Evolutionary conservation across 2,797 vertebrate genomes (phyloP), one percentile per base, ranked within the genome.

Genomic region (Delichon dasypus): DNA sequence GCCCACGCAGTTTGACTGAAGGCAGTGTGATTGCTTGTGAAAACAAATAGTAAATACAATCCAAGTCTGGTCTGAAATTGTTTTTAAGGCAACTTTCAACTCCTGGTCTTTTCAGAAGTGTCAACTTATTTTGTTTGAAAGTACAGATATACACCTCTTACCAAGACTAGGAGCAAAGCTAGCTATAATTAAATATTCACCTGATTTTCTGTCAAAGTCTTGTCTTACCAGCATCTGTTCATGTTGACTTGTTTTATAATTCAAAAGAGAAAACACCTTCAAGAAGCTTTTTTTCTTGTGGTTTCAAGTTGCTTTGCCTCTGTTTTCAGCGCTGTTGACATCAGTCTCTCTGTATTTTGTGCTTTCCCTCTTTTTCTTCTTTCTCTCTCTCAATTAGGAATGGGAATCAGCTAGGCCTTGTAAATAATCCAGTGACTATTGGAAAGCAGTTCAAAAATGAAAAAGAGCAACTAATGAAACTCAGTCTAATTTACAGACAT

Each of bases 111-210:
- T 95, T 92, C 88, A 93, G 89, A 96, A 78, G 80, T 90, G 94
- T 90, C 95, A 94, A 20, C 57, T 81, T 86, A 85, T 76, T 96
- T 82, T 87, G 65, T 87, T 74, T 95, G 88, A 96, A 94, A 95
- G 80, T 34, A 73, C 55, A 67, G 68, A 74, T 74, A 74, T 74
- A 92, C 8, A 32, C 42, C 84, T 88, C 70, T 68, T 66, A 81
- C 44, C 51, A 55, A 84, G 82, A 54, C 73, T 36, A 78, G 94
- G 76, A 90, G 88, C 48, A 84, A 91, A 90, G 71, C 50, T 68
- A 90, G 80, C 90, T 96, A 65, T 96, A 91, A 92, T 92, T 95
- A 97, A 95, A 92, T 94, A 94, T 89, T 95, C 93, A 92, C 94
- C 88, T 85, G 91, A 93, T 85, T 90, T 80, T 93, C 92, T 86